phyloP scores from a whole-genome alignment of 2,888 invertebrate species.

The Stenodema calcarata region DNA sequence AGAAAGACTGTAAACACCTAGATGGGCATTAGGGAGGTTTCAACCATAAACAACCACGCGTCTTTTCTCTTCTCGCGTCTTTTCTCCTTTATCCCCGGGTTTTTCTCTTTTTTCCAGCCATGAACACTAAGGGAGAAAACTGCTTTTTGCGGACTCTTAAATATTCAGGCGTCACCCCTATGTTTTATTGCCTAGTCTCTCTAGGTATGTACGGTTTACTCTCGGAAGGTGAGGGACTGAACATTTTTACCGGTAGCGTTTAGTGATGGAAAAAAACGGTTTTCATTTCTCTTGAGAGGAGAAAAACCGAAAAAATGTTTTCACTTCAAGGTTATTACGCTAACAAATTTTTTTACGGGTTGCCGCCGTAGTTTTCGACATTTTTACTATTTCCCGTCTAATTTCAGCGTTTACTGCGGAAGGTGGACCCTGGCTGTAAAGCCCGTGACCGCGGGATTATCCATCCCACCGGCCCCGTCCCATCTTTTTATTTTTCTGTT shows the following conservation, averaged over 20 bases:
- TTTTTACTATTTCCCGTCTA: not conserved
- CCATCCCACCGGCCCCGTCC: not conserved
- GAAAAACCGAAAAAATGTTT: not conserved
- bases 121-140: conserved; percentile 34
- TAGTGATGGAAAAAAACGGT: not conserved
- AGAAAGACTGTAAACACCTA: conserved; percentile 36
- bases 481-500: not conserved
- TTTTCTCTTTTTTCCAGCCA: not conserved
- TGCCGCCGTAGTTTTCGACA: not conserved
- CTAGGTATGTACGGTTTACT: not conserved
- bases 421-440: not conserved
- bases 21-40: conserved; percentile 24
- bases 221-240: not conserved
- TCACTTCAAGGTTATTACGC: not conserved
- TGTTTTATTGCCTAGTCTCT: conserved; percentile 20
- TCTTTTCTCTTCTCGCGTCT: not conserved
- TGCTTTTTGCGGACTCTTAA: conserved; percentile 37
- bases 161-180: conserved; percentile 41
- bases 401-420: not conserved
- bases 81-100: not conserved
- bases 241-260: not conserved
- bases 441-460: not conserved
- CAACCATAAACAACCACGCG: conserved; percentile 25
- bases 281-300: not conserved
- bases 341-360: not conserved